Conservation (phyloP, 1,140 invertebrate species). For the Papilio xuthus region DNA sequence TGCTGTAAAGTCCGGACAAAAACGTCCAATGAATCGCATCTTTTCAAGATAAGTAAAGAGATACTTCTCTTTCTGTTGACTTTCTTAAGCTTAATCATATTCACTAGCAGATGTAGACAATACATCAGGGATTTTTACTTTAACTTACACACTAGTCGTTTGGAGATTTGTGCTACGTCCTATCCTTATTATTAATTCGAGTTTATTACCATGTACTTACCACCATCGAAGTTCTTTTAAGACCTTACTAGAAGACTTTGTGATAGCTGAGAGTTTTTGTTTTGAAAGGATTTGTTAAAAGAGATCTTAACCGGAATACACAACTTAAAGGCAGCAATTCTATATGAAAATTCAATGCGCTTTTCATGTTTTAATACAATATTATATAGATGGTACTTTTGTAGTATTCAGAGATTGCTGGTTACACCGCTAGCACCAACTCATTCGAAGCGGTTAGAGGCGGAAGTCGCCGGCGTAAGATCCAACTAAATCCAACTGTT, state of each 20-base stretch:
- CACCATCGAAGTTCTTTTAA: no score
- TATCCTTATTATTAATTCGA: no score
- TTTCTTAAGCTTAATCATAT: not conserved
- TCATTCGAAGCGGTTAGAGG: conserved; percentile 49
- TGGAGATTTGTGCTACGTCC: no score
- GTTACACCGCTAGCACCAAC: conserved; percentile 46
- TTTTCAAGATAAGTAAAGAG: not conserved
- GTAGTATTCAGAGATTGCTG: conserved; percentile 37
- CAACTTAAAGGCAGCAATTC: not conserved
- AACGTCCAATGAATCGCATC: not conserved
- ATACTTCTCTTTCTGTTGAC: not conserved
- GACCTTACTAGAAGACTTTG: no score
- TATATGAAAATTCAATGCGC: not conserved
- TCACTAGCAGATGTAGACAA: not conserved
- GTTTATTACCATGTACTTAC: no score
- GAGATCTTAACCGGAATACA: no score
- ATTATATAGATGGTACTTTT: conserved; percentile 45
- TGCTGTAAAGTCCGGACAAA: not conserved
- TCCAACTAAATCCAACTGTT: conserved; percentile 27
- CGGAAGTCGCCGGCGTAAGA: conserved; percentile 34
- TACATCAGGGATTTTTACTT: not conserved
- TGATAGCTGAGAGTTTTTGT: no score
- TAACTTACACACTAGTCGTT: not conserved
- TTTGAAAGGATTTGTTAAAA: no score
- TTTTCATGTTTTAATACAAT: conserved; percentile 5